Percentiles rank a stretch among this genome's conserved stretches.
Conservation (phyloP, 53 echinoderm and acorn worm species). For the Apostichopus leukothele region DNA sequence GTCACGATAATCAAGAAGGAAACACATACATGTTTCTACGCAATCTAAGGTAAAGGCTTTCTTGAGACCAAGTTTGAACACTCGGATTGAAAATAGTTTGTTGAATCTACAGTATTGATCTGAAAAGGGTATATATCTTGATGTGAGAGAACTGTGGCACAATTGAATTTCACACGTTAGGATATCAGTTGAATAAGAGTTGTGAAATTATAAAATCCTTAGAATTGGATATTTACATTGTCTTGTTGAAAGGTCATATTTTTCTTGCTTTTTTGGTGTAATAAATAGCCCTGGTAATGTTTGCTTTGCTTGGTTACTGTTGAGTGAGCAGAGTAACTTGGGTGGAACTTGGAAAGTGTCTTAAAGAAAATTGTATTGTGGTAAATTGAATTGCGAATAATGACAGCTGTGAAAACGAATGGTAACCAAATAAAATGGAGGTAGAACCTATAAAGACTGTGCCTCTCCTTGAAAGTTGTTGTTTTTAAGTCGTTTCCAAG, state of each 20-base stretch:
- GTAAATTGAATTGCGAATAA: slow-evolving; percentile 18
- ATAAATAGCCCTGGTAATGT: neutral
- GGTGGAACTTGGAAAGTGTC: slow-evolving; percentile 40
- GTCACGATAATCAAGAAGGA: too few species aligned
- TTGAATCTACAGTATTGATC: too few species aligned
- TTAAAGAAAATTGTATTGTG: neutral
- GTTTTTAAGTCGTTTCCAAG: neutral
- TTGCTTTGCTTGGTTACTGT: slow-evolving; percentile 26
- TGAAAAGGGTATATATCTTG: too few species aligned
- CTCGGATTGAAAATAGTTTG: too few species aligned
- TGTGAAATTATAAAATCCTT: slow-evolving; percentile 15
- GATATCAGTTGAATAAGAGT: neutral
- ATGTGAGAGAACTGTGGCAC: too few species aligned
- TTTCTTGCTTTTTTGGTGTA: neutral
- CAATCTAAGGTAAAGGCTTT: too few species aligned
- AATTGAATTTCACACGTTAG: slow-evolving; percentile 7
- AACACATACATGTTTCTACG: too few species aligned
- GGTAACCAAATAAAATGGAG: slow-evolving; percentile 22
- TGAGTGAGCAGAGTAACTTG: slow-evolving; percentile 25
- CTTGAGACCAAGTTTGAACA: too few species aligned
- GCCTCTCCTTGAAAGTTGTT: slow-evolving; percentile 17
- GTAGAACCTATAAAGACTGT: neutral
- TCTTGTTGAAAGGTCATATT: slow-evolving; percentile 19
- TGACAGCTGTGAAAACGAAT: slow-evolving; percentile 41
- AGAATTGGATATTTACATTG: slow-evolving; percentile 18